Conservation (phyloP, 2,888 invertebrate genomes). For the Troides aeacus region DNA sequence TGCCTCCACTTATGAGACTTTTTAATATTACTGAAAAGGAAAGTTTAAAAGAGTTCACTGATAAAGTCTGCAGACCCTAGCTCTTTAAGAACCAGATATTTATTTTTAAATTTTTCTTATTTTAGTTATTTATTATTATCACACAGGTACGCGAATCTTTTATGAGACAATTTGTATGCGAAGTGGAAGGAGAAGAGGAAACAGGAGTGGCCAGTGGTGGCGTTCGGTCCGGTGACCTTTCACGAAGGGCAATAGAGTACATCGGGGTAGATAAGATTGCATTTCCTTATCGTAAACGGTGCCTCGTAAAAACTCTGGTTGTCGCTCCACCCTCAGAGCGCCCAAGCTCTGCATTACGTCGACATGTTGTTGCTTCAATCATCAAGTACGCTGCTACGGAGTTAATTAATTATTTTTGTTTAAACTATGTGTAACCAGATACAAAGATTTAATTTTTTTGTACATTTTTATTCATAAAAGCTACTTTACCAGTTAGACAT, state of each 20-base stretch:
- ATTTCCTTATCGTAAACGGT: conserved; percentile 88
- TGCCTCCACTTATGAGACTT: too few relatives aligned
- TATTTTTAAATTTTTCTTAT: too few relatives aligned
- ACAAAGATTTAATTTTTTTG: too few relatives aligned
- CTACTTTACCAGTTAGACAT: too few relatives aligned
- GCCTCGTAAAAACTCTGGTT: conserved; percentile 89
- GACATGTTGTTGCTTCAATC: conserved; percentile 91
- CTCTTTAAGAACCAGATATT: too few relatives aligned
- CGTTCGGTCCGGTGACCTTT: conserved; percentile 46
- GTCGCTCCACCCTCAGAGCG: conserved; percentile 90
- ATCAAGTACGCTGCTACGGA: conserved; percentile 83
- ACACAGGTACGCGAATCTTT: conserved; percentile 95
- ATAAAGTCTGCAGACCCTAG: too few relatives aligned
- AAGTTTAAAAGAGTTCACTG: too few relatives aligned
- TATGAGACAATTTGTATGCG: conserved; percentile 97
- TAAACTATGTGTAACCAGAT: neutral
- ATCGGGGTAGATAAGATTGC: conserved; percentile 68
- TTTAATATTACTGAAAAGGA: too few relatives aligned
- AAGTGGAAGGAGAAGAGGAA: conserved; percentile 91
- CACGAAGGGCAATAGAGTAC: conserved; percentile 67
- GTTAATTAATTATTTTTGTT: neutral
- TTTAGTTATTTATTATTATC: neutral
- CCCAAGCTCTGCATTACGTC: conserved; percentile 87
- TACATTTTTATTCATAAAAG: too few relatives aligned
- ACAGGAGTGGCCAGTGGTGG: conserved; percentile 62